These are phyloP conservation scores for Tricholaema leucomelas DNA, from an alignment of 2,113 vertebrate species.

Conservation along the genomic window DNA sequence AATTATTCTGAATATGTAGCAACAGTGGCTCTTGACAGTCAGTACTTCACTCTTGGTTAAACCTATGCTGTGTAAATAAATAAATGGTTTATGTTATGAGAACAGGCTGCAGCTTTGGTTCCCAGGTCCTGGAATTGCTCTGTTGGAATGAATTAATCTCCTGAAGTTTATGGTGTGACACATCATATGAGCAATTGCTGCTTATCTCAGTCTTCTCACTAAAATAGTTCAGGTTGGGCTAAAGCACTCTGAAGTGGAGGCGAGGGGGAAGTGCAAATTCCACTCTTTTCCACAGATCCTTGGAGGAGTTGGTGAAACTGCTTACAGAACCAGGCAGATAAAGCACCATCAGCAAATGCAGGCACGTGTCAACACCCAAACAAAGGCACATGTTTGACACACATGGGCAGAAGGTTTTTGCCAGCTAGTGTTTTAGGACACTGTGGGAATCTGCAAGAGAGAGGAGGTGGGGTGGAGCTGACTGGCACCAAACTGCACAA, in stretches of 20 bases:
- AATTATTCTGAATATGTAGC: slow-evolving; percentile 6
- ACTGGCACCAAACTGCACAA: slow-evolving; percentile 29
- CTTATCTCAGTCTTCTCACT: not conserved
- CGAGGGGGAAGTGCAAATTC: not conserved
- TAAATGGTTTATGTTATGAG: slow-evolving; percentile 16
- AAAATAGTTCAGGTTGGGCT: not conserved
- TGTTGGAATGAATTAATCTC: slow-evolving; percentile 13
- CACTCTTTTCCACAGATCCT: not conserved
- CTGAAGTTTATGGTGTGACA: slow-evolving; percentile 51
- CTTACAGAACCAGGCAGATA: not conserved
- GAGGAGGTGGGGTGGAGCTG: not conserved
- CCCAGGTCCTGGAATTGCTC: not conserved
- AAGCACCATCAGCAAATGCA: not conserved
- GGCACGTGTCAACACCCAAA: slow-evolving; percentile 46
- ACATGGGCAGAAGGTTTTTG: not conserved
- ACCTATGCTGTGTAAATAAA: slow-evolving; percentile 35
- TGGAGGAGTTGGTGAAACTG: not conserved
- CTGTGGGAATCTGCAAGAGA: not conserved
- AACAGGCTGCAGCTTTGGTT: slow-evolving; percentile 53
- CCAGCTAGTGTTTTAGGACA: not conserved
- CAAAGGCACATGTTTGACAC: not conserved
- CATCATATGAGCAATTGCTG: slow-evolving; percentile 39
- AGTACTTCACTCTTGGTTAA: not conserved
- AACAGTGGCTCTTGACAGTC: slow-evolving; percentile 17
- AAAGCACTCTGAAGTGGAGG: not conserved